Percentiles rank a stretch among this genome's conserved stretches.
phyloP scores from a whole-genome alignment of 2,113 vertebrate genomes.

The Prietella phreatophila region DNA sequence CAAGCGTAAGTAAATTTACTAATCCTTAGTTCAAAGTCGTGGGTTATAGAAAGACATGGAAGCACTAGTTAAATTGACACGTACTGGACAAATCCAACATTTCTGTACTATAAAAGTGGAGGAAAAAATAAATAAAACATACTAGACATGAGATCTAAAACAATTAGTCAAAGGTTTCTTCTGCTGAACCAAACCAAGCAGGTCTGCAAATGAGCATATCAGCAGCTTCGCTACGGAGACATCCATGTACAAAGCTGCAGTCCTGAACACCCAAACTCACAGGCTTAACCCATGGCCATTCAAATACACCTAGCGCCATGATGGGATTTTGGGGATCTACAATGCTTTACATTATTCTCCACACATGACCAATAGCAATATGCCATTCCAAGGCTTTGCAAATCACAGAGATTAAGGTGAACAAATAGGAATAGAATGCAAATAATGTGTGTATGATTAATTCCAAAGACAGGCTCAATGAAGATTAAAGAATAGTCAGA shows the following conservation, averaged over 20 bases:
- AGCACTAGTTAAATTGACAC: no score
- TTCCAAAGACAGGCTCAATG: background rate
- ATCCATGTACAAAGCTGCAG: slow-evolving; percentile 60
- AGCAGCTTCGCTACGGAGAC: background rate
- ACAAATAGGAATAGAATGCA: background rate
- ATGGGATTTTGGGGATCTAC: slow-evolving; percentile 47
- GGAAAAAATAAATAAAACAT: background rate
- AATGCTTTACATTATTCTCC: slow-evolving; percentile 33
- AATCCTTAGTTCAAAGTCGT: background rate
- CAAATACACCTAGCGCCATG: slow-evolving; percentile 59
- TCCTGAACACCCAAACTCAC: slow-evolving; percentile 45
- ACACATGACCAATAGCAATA: slow-evolving; percentile 52
- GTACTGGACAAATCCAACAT: background rate
- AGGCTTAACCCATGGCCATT: slow-evolving; percentile 63
- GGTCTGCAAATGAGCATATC: background rate
- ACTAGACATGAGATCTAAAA: background rate
- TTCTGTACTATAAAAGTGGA: background rate
- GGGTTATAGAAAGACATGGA: background rate
- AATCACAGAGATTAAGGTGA: slow-evolving; percentile 31
- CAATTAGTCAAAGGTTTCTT: background rate
- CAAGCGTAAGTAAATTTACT: background rate
- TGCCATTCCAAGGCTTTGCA: slow-evolving; percentile 52
- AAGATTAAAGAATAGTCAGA: background rate
- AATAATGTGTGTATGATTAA: background rate
- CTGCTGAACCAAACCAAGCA: background rate